Evolutionary conservation across 2,888 invertebrate species (phyloP).

Genomic region (Volucella zonaria): DNA sequence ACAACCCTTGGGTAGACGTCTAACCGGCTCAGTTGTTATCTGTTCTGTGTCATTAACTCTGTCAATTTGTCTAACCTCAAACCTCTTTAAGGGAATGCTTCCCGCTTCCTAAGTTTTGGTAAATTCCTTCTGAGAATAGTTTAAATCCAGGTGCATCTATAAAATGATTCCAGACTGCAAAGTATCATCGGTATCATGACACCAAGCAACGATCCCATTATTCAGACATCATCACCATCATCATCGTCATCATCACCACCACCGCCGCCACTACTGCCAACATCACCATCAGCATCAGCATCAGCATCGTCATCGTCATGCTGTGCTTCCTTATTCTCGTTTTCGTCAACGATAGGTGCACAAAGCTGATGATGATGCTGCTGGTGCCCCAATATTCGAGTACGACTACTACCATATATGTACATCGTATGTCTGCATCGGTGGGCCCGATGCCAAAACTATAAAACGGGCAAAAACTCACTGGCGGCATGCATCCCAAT

Average conservation of each 20-base stretch:
- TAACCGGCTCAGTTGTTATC: no score
- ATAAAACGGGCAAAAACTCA: constrained; percentile 56
- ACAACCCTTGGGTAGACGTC: no score
- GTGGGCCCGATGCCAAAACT: constrained; percentile 59
- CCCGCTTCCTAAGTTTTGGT: no score
- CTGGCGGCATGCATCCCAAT: constrained; percentile 62
- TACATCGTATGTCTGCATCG: constrained; percentile 1
- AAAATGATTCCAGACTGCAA: constrained; percentile 14
- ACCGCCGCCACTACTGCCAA: not conserved
- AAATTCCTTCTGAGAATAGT: no score
- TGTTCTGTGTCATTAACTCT: no score
- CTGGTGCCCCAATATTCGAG: constrained; percentile 10
- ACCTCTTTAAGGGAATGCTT: no score
- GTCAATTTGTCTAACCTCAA: no score
- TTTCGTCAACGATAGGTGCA: constrained; percentile 60
- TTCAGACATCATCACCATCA: constrained; percentile 56
- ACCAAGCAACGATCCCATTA: constrained; percentile 45
- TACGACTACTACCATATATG: not conserved
- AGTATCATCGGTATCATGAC: constrained; percentile 43
- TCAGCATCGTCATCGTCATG: constrained; percentile 14
- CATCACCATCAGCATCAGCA: constrained; percentile 22
- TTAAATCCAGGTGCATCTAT: constrained; percentile 3
- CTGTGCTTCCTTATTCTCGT: constrained; percentile 74
- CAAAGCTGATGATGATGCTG: not conserved
- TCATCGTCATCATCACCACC: constrained; percentile 34